These are phyloP conservation scores for Istiophorus platypterus DNA, from an alignment of 2,113 vertebrate genomes.

Conservation along the genomic window DNA sequence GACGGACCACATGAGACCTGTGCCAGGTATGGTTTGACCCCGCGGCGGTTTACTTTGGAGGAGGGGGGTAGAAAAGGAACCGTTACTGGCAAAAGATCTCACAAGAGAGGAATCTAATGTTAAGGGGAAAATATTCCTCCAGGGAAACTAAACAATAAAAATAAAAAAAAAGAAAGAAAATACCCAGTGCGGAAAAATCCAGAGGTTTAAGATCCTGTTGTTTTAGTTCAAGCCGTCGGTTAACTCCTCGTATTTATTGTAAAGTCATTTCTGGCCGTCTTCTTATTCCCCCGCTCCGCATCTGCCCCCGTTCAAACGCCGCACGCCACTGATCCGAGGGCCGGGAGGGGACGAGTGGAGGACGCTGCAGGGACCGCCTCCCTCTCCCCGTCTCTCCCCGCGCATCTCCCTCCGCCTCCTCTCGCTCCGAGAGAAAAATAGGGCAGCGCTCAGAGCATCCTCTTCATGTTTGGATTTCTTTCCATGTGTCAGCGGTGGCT, in stretches of 20 bases:
- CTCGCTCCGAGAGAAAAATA: constrained; percentile 55
- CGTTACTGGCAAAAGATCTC: constrained; percentile 3
- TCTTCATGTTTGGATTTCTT: background rate
- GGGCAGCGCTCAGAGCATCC: constrained; percentile 54
- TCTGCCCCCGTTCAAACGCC: constrained; percentile 49
- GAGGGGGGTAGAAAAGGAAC: background rate
- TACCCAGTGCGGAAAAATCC: constrained; percentile 40
- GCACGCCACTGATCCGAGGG: constrained; percentile 25
- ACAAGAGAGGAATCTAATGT: background rate
- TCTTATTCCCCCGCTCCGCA: background rate
- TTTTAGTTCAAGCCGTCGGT: background rate
- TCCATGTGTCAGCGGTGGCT: background rate
- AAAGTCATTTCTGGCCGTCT: constrained; percentile 4
- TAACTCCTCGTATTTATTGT: constrained; percentile 18
- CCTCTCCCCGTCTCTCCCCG: constrained; percentile 31
- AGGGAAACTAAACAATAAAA: background rate
- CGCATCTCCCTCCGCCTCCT: constrained; percentile 67
- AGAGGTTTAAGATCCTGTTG: constrained; percentile 14
- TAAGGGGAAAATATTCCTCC: no score
- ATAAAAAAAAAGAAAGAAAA: constrained; percentile 14
- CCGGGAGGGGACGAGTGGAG: constrained; percentile 65
- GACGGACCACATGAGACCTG: constrained; percentile 34
- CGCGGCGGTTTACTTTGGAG: background rate
- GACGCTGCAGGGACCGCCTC: constrained; percentile 65
- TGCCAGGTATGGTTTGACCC: constrained; percentile 47